Evolutionary conservation across 2,888 invertebrate species (phyloP), one percentile per base, ranked within the genome.

Genomic region (Clitarchus hookeri): DNA sequence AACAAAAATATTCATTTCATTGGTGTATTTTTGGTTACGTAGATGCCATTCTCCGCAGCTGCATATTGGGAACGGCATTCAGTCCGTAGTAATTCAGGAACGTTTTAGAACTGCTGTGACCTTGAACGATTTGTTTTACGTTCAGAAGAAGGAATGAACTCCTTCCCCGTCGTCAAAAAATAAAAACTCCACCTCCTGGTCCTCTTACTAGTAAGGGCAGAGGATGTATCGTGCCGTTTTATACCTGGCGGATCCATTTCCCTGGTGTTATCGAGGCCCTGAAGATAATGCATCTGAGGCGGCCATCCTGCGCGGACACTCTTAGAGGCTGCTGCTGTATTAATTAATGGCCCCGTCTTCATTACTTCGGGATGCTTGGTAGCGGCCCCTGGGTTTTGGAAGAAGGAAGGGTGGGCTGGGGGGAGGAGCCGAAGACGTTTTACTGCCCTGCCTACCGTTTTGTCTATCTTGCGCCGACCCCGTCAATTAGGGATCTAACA

Each of bases 281-380:
- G 65, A 19, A 65, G 65, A 65, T 65, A 65, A 65, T 16, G 8
- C 48, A 48, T 48, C 48, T 1, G 6, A 11, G 16, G 48, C 48
- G 48, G 48, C 65, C n/a, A 12, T 16, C 53, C 53, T 53, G 8
- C 53, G 19, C 13, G 19, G 13, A 53, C 53, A 23, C 65, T 65
- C 65, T 65, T n/a, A n/a, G 65, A 19, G 16, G n/a, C 8, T 65
- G 13, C 65, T 19, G n/a, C 65, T n/a, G 65, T n/a, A 65, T 65
- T n/a, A 65, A 65, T 65, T 65, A 65, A 65, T 65, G 65, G 65
- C 65, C 65, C 65, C 65, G 65, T 65, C 65, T 65, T 65, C 65
- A 65, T 65, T 65, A 65, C 65, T 65, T 19, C 65, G 65, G 65
- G 65, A 65, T 65, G 23, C 8, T 65, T n/a, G 65, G 65, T n/a